These are phyloP conservation scores for Strongylocentrotus purpuratus DNA, from an alignment of 35 echinoderm and acorn worm genomes.

Conservation along the genomic window DNA sequence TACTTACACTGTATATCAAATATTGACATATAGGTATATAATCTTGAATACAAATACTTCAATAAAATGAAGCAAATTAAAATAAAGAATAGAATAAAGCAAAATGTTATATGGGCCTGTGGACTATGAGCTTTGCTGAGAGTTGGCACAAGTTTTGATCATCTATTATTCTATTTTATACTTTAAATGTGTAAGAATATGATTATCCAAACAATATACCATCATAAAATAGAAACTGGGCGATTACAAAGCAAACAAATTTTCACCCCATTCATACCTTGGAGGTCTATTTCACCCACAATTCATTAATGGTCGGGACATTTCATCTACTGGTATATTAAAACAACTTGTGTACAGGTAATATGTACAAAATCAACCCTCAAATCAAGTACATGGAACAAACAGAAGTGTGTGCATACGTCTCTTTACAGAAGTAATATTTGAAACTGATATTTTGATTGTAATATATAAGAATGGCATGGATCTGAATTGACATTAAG, in stretches of 20 bases:
- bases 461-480: no score
- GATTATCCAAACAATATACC: background rate
- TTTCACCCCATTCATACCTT: background rate
- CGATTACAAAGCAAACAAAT: background rate
- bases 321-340: background rate
- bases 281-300: no score
- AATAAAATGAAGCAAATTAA: background rate
- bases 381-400: background rate
- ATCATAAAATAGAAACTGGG: background rate
- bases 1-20: no score
- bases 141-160: background rate
- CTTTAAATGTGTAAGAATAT: background rate
- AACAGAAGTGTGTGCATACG: no score
- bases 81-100: background rate
- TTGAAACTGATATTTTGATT: no score
- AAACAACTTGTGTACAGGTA: background rate
- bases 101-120: background rate
- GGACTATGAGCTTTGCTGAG: background rate
- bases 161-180: background rate
- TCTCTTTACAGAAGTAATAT: no score
- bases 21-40: no score
- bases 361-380: background rate
- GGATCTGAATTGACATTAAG: no score
- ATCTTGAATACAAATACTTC: no score
- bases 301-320: background rate